Evolutionary conservation across 1,140 invertebrate species (phyloP), one percentile per base, ranked within the genome.

Genomic region (Delia radicum): DNA sequence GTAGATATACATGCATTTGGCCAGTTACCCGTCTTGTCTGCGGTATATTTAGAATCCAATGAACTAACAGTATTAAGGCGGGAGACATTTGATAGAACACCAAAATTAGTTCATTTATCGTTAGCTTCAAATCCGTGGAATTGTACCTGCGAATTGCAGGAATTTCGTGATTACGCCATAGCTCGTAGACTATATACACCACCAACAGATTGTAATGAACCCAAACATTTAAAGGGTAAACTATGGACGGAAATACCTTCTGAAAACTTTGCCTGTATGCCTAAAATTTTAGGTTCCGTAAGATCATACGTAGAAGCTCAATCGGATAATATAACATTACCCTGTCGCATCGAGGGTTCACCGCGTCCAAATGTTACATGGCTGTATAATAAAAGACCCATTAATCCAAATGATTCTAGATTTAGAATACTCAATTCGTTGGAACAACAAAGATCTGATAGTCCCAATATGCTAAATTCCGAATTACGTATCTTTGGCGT

Each of bases 111-210:
- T n/a, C 92, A 92, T 77, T 85, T 97, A 2, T 93, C 92, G 73
- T 87, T 97, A 0, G 89, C 92, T 74, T 91, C 92, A 74, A 97
- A 97, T 84, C 92, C 92, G 0, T 97, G 96, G 96, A 90, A 92
- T 55, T 97, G 96, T 81, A 94, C 96, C 84, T 97, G 96, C 79
- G 89, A 92, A 74, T 86, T 97, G 63, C 91, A 94, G 79, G 89
- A 88, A 7, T 94, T 97, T 77, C 89, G 94, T 26, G 90, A 95
- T 78, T 96, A 92, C 90, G 88, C 92, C 10, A 89, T 94, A 0
- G 88, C 89, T 31, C 89, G 89, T 37, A 92, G 93, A n/a, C 85
- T 95, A 0, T 93, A 94, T 76, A 91, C 91, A 0, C 88, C 90
- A 8, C 90, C 91, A 0, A 94, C 93, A 5, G 87, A 88, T 3